Conservation (phyloP, 1,140 invertebrate genomes). For the Drosophila virilis region DNA sequence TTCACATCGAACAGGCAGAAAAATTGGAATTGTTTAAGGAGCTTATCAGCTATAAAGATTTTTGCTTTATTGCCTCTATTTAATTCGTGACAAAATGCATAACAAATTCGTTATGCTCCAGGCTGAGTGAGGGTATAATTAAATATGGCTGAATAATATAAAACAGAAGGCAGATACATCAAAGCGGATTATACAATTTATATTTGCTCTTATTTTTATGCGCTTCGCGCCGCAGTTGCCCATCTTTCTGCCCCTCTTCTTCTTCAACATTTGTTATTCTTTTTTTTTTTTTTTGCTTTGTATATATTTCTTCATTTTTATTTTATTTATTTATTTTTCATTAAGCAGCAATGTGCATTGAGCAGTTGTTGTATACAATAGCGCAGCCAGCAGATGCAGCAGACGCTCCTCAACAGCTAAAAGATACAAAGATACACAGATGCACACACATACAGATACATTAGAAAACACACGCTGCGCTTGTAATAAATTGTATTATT, state of each 20-base stretch:
- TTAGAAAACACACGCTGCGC: constrained; percentile 54
- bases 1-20: no score
- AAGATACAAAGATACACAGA: constrained; percentile 9
- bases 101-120: no score
- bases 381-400: constrained; percentile 59
- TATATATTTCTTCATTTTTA: constrained; percentile 76
- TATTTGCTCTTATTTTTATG: constrained; percentile 71
- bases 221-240: constrained; percentile 29
- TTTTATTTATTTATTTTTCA: constrained; percentile 79
- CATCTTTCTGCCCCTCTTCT: not conserved
- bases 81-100: not conserved
- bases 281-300: constrained; percentile 36
- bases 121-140: constrained; percentile 11
- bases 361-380: constrained; percentile 54
- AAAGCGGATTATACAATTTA: constrained; percentile 81
- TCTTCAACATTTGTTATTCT: constrained; percentile 31
- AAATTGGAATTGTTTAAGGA: no score
- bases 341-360: constrained; percentile 34
- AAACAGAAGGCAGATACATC: constrained; percentile 79
- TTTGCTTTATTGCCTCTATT: not conserved
- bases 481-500: constrained; percentile 79
- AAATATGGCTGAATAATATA: constrained; percentile 76
- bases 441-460: constrained; percentile 15
- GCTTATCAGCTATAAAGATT: no score
- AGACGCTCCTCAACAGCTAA: constrained; percentile 1